phyloP scores from a whole-genome alignment of 1,140 invertebrate genomes.

The Meloidogyne chitwoodi region DNA sequence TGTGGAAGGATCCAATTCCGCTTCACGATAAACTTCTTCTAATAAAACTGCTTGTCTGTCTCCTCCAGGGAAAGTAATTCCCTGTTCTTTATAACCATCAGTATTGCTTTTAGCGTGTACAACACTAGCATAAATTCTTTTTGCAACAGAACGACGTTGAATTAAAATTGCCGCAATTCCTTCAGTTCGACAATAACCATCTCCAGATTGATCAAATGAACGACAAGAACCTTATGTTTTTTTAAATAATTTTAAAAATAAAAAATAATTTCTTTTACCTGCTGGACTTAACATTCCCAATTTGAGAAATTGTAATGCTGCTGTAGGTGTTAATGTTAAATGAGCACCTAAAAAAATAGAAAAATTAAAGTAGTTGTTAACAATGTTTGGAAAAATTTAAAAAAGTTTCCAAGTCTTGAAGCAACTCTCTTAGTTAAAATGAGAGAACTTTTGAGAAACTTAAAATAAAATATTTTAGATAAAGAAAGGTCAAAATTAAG shows the following conservation, averaged over 20 bases:
- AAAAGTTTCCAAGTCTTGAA: too few relatives aligned
- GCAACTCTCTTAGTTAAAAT: too few relatives aligned
- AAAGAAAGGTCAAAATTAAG: too few relatives aligned
- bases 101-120: slow-evolving; percentile 80
- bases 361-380: neutral
- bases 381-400: too few relatives aligned
- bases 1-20: slow-evolving; percentile 73
- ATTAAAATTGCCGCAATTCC: slow-evolving; percentile 75
- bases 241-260: too few relatives aligned
- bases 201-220: slow-evolving; percentile 80
- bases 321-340: slow-evolving; percentile 78
- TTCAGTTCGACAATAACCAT: slow-evolving; percentile 88
- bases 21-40: slow-evolving; percentile 76
- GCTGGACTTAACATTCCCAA: slow-evolving; percentile 82
- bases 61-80: slow-evolving; percentile 83
- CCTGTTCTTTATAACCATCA: slow-evolving; percentile 77
- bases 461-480: too few relatives aligned
- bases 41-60: slow-evolving; percentile 80
- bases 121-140: slow-evolving; percentile 78
- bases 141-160: slow-evolving; percentile 73
- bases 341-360: slow-evolving; percentile 63
- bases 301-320: slow-evolving; percentile 84
- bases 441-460: too few relatives aligned
- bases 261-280: too few relatives aligned
- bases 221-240: slow-evolving; percentile 86